Base-by-base conservation (phyloP, 1,140 invertebrate genomes). In the Trissolcus basalis region DNA sequence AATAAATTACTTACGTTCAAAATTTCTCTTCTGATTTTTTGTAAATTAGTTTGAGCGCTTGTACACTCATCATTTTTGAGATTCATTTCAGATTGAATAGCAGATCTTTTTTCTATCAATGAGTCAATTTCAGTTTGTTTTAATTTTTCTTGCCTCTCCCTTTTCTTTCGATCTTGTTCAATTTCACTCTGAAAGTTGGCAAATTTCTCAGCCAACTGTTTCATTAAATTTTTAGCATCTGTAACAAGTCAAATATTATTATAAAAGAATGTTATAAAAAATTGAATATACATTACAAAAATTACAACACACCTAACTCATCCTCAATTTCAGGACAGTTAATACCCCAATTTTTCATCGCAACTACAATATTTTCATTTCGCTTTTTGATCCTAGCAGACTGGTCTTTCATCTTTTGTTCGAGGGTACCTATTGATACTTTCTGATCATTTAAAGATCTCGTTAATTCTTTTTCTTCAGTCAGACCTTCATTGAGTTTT, bases 1-100 rank as follows among this genome's bases (percentile, higher is more conserved):
- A 27, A 27, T 27, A 39, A 54, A 49, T 14, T 12, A 63, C 39
- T 72, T 65, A 63, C 69, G 47, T 48, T 33, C 0, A 53, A 11
- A 39, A 72, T 79, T 4, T 72, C 65, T 41, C 60, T 70, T 13
- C 63, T 47, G 48, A 72, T 71, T 41, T 45, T 58, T 8, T 51
- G 13, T 1, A 88, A 89, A 85, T 90, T 86, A 83, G 85, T 79
- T 88, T 89, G 81, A 83, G 89, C 81, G 83, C 88, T 19, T 87
- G 84, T 10, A 91, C 80, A 71, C 82, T 92, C 88, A 16, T 89
- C 85, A 73, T 91, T 87, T 58, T 90, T 88, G 0, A 89, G 54
- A 43, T 80, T 82, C 12, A 91, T 86, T 74, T 90, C 87, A 2
- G 88, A 88, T 44, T 86, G 85, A 8, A 87, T 69, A 55, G 84